Percentiles rank a stretch among this genome's conserved stretches.
These are phyloP conservation scores for Bicyclus anynana DNA, from an alignment of 1,140 invertebrate species.

Conservation along the genomic window DNA sequence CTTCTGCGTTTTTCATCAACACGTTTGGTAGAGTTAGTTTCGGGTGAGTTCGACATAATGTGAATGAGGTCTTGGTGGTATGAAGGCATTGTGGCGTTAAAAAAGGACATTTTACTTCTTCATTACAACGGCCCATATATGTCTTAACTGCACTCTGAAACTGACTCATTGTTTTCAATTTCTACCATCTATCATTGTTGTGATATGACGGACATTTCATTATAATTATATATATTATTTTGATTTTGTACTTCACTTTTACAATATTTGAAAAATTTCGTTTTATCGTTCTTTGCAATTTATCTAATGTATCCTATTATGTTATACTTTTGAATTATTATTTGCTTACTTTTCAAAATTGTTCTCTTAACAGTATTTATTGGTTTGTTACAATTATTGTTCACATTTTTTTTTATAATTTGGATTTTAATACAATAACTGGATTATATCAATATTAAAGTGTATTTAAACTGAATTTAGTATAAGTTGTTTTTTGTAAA, in stretches of 20 bases:
- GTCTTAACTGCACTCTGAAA: slow-evolving; percentile 72
- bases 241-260: slow-evolving; percentile 9
- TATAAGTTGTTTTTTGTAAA: slow-evolving; percentile 1
- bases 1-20: slow-evolving; percentile 84
- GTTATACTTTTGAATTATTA: not conserved
- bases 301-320: not conserved
- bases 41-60: slow-evolving; percentile 82
- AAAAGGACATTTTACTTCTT: slow-evolving; percentile 56
- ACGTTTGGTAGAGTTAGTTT: slow-evolving; percentile 82
- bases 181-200: slow-evolving; percentile 22
- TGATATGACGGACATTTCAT: slow-evolving; percentile 10
- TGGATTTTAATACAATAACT: slow-evolving; percentile 1
- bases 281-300: not conserved
- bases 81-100: slow-evolving; percentile 73
- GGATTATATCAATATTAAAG: not conserved
- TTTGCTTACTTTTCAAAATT: not conserved
- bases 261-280: slow-evolving; percentile 3
- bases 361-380: not conserved
- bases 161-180: slow-evolving; percentile 53
- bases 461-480: not conserved
- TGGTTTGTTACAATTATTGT: not conserved
- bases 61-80: slow-evolving; percentile 72
- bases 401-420: slow-evolving; percentile 6
- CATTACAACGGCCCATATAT: slow-evolving; percentile 57
- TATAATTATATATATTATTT: slow-evolving; percentile 1